These are phyloP conservation scores for Glomeris maerens DNA, from an alignment of 1,140 invertebrate genomes.

Conservation along the genomic window DNA sequence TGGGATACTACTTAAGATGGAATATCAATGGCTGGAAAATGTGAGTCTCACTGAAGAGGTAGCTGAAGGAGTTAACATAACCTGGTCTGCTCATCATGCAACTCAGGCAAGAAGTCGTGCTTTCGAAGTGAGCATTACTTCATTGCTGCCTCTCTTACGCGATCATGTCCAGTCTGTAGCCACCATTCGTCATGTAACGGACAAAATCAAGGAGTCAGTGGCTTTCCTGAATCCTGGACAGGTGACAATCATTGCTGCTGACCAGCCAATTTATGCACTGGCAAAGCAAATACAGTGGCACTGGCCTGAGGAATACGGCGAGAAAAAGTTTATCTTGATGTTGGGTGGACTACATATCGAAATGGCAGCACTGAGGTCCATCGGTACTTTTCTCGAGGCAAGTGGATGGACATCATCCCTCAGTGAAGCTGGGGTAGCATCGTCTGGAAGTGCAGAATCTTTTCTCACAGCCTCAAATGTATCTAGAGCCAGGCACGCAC, in stretches of 20 bases:
- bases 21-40: background rate
- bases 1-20: too few relatives aligned
- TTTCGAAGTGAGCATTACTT: background rate
- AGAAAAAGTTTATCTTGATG: slow-evolving; percentile 21
- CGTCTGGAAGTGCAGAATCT: slow-evolving; percentile 5
- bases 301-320: slow-evolving; percentile 19
- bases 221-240: slow-evolving; percentile 20
- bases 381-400: slow-evolving; percentile 19
- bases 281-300: slow-evolving; percentile 22
- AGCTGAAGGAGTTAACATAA: background rate
- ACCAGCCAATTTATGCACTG: slow-evolving; percentile 20
- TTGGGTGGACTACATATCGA: slow-evolving; percentile 20
- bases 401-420: slow-evolving; percentile 19
- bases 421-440: background rate
- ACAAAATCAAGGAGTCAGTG: slow-evolving; percentile 14
- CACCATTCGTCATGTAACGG: slow-evolving; percentile 18
- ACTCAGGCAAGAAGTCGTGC: background rate
- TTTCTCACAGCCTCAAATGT: slow-evolving; percentile 15
- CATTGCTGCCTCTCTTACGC: slow-evolving; percentile 14
- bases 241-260: slow-evolving; percentile 15
- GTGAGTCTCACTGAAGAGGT: background rate
- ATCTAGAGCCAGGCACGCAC: slow-evolving; percentile 11
- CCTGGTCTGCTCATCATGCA: slow-evolving; percentile 1
- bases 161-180: slow-evolving; percentile 14
- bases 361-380: slow-evolving; percentile 17